Evolutionary conservation across 1,140 invertebrate genomes (phyloP), one percentile per base, ranked within the genome.

Genomic region (Antheraea mylitta): DNA sequence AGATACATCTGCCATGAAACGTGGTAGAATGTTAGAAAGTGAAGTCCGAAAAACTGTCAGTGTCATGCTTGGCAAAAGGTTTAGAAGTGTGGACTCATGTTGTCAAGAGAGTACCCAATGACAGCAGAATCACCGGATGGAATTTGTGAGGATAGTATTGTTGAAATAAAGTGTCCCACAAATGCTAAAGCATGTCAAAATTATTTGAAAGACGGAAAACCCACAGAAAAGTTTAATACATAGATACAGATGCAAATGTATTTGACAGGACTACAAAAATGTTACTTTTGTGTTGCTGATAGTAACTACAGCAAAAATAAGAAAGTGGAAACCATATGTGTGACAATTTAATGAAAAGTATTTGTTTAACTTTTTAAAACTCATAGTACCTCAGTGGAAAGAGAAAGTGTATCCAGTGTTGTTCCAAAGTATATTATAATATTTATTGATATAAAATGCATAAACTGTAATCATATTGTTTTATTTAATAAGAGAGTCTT

Each of bases 121-220:
- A n/a, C n/a, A n/a, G n/a, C n/a, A n/a, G n/a, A n/a, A n/a, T n/a
- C n/a, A n/a, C n/a, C n/a, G n/a, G 75, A 77, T 64, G 73, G 70
- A 10, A 74, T 77, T 4, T 70, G 45, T 70, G 18, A 68, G 66
- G 60, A 72, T 37, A 53, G 48, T 18, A 69, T 76, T 45, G 65
- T 79, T 7, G 74, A 79, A 75, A 79, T 90, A 45, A 89, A 90
- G 66, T 85, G 79, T 58, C 68, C 68, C 13, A 42, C 58, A 22
- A 65, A 37, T 36, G 18, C 38, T 18, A 65, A 69, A 59, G 60
- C 68, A 58, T 69, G 38, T 42, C 10, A 36, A 18, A 65, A 69
- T 69, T 69, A 69, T 65, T 22, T 68, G n/a, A 65, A 64, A 59
- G 60, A 66, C 66, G 64, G 64, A 22, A 68, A 68, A 58, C 69